Conservation (phyloP, 2,797 vertebrate genomes). For the Aplochiton taeniatus region DNA sequence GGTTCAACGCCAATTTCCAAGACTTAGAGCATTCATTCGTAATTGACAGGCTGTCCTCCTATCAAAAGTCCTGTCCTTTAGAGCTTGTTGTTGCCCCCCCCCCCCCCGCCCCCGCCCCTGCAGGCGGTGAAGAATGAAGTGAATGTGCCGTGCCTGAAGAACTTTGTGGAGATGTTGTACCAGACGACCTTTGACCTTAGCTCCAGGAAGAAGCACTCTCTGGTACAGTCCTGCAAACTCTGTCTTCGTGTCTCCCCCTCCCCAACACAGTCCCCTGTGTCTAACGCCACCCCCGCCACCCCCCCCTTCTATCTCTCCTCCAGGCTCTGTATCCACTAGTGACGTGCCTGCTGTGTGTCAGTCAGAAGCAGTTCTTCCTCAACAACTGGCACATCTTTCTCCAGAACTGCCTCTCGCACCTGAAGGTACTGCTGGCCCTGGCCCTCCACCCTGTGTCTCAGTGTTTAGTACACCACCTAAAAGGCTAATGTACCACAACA, state of each 20-base stretch:
- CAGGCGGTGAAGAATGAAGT: slow-evolving; percentile 99
- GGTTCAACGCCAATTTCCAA: too few relatives aligned
- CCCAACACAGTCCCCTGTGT: neutral
- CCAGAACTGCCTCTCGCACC: slow-evolving; percentile 98
- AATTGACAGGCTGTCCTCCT: too few relatives aligned
- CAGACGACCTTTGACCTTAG: slow-evolving; percentile 98
- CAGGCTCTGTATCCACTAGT: slow-evolving; percentile 98
- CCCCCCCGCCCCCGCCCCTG: slow-evolving; percentile 21
- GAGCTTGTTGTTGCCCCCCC: neutral
- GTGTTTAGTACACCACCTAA: too few relatives aligned
- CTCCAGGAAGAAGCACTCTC: slow-evolving; percentile 98
- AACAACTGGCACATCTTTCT: slow-evolving; percentile 99
- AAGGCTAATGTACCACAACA: too few relatives aligned
- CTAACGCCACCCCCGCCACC: slow-evolving; percentile 15
- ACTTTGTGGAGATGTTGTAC: slow-evolving; percentile 99
- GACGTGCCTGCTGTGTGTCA: slow-evolving; percentile 98
- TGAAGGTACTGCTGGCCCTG: slow-evolving; percentile 84
- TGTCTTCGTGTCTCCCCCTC: too few relatives aligned
- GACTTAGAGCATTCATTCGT: too few relatives aligned
- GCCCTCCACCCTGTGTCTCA: too few relatives aligned
- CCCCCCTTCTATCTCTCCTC: slow-evolving; percentile 32
- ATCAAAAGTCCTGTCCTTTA: neutral
- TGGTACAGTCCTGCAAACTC: slow-evolving; percentile 78
- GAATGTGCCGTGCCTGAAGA: slow-evolving; percentile 98
- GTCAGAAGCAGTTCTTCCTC: slow-evolving; percentile 99